A percentile compares a stretch with the other conserved stretches of the same genome.
Evolutionary conservation across 2,888 invertebrate genomes (phyloP).

Genomic region (Nephrotoma guestfalica): DNA sequence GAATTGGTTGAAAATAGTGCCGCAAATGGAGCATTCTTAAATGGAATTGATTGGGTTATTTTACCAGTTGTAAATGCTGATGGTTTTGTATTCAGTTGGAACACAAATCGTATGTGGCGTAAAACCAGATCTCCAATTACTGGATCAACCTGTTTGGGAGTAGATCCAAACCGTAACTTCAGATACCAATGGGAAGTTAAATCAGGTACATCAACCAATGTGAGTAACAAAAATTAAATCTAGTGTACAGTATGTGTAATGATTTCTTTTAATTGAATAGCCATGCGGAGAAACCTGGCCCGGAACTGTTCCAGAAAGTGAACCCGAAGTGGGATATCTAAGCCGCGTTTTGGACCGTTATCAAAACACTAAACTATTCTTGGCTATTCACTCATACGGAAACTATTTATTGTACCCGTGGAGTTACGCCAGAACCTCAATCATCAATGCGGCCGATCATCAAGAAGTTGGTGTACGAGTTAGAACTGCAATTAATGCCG

Average conservation of each 20-base stretch:
- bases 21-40: background rate
- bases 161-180: slow-evolving; percentile 66
- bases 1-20: slow-evolving; percentile 1
- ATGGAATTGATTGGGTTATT: slow-evolving; percentile 12
- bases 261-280: background rate
- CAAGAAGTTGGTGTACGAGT: background rate
- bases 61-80: slow-evolving; percentile 30
- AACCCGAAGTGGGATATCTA: slow-evolving; percentile 28
- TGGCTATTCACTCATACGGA: slow-evolving; percentile 32
- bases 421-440: slow-evolving; percentile 20
- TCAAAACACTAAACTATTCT: slow-evolving; percentile 25
- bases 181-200: slow-evolving; percentile 45
- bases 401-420: slow-evolving; percentile 32
- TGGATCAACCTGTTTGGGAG: slow-evolving; percentile 42
- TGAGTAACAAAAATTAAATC: background rate
- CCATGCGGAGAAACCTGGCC: background rate
- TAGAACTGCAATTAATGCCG: background rate
- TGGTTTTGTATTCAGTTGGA: slow-evolving; percentile 30
- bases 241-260: background rate
- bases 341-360: slow-evolving; percentile 26
- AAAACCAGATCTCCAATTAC: slow-evolving; percentile 42
- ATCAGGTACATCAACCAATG: background rate
- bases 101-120: slow-evolving; percentile 42
- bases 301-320: slow-evolving; percentile 22
- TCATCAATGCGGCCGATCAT: background rate